These are phyloP conservation scores for Rutpela maculata DNA, from an alignment of 2,888 invertebrate species.

Conservation along the genomic window DNA sequence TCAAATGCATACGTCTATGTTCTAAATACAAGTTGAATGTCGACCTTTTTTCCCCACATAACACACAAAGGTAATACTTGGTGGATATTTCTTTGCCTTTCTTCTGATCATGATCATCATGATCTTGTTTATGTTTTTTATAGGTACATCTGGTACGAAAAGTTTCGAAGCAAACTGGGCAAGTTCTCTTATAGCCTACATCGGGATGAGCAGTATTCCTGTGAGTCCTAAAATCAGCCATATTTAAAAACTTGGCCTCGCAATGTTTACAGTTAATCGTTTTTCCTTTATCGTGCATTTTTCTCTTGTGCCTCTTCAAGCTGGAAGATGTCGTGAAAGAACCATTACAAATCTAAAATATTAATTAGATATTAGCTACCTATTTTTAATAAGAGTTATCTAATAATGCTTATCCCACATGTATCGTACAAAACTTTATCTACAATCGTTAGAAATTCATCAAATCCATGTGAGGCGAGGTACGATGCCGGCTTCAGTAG, in stretches of 20 bases:
- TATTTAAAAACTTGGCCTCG: background rate
- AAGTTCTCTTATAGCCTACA: slow-evolving; percentile 5
- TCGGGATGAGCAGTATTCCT: background rate
- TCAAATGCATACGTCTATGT: slow-evolving; percentile 21
- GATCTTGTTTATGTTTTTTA: background rate
- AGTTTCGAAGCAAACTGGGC: background rate
- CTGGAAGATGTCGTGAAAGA: slow-evolving; percentile 28
- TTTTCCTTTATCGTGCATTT: slow-evolving; percentile 6
- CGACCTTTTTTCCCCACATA: slow-evolving; percentile 19
- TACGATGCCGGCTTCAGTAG: too few species aligned
- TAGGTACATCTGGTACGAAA: background rate
- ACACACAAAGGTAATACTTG: background rate
- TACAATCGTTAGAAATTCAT: too few species aligned
- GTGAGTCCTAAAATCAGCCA: slow-evolving; percentile 1
- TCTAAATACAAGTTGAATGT: slow-evolving; percentile 12
- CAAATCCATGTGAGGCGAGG: too few species aligned
- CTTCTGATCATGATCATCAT: background rate
- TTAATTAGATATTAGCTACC: background rate
- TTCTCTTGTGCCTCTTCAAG: slow-evolving; percentile 30
- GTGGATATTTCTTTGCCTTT: background rate
- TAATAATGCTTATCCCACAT: too few species aligned
- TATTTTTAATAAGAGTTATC: too few species aligned
- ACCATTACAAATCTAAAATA: slow-evolving; percentile 25
- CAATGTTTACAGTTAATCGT: slow-evolving; percentile 14
- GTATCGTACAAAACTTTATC: too few species aligned